Base-by-base conservation (phyloP, 2,113 vertebrate genomes). In the Callopanchax toddi region DNA sequence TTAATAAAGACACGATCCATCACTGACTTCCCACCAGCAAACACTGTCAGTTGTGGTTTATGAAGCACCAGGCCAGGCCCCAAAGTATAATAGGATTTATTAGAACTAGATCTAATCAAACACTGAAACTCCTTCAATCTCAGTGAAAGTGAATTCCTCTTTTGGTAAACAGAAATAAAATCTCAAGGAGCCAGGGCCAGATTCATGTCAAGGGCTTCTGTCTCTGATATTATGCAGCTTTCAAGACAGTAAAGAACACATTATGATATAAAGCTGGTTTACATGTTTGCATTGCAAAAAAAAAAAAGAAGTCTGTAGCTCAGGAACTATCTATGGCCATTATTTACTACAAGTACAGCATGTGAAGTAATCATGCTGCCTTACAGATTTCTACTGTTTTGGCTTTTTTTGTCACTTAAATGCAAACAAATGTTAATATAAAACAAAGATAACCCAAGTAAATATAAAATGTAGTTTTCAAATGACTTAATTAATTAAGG, bases 101-200 rank as follows among this genome's bases (percentile, higher is more conserved):
- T 20, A 23, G 12, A 50, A 34, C 13, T 40, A 45, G 58, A 56
- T 40, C 45, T 7, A 52, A 48, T 55, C 26, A 50, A 54, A 57
- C 56, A 48, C 10, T 17, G 29, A 61, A 74, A 68, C 29, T 34
- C 40, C 11, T 29, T 64, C 22, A 20, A n/a, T 26, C 29, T 3
- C 15, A 57, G 17, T 43, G 13, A 68, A 59, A 67, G 17, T 22
- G 10, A 40, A 26, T 40, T 74, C 4, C 22, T 8, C 3, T 6
- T 13, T 22, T 36, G 64, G 37, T 61, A 39, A 72, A 65, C 5
- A 65, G 26, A 37, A 42, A 44, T 25, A 18, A 34, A 73, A 74
- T 54, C 44, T 13, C 7, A 18, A 3, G 22, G 34, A 50, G 2
- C n/a, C 20, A 51, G 48, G 11, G 17, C 37, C 17, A 37, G 12